These are phyloP conservation scores for Melopsittacus undulatus DNA, from an alignment of 2,797 vertebrate genomes.

Conservation along the genomic window DNA sequence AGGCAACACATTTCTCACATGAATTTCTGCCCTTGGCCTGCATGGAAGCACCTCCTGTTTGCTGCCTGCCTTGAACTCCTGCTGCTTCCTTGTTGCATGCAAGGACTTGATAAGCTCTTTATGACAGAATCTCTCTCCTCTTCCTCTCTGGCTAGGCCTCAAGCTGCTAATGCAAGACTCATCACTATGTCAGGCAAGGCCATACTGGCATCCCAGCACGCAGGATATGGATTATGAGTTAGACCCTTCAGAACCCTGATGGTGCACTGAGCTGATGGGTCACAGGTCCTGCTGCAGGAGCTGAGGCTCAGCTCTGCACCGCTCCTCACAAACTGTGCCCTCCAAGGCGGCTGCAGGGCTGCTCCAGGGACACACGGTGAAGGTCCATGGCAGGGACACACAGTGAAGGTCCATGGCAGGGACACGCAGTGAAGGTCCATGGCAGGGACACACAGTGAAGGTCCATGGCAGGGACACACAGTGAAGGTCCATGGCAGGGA, in stretches of 20 bases:
- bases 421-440: too few relatives aligned
- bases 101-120: neutral
- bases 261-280: neutral
- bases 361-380: neutral
- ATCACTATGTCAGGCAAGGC: neutral
- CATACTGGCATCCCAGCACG: neutral
- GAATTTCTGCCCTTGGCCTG: neutral
- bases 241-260: neutral
- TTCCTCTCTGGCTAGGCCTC: neutral
- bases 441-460: too few relatives aligned
- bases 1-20: neutral
- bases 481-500: neutral
- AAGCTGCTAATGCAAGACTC: neutral
- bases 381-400: too few relatives aligned
- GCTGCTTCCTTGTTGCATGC: neutral
- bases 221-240: neutral
- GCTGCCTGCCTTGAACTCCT: neutral
- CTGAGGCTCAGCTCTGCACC: neutral
- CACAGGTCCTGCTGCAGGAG: neutral
- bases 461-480: too few relatives aligned
- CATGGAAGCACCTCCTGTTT: neutral
- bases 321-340: neutral
- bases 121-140: neutral
- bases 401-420: too few relatives aligned
- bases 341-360: neutral